Conservation (phyloP, 2,113 vertebrate species). For the Ptilonorhynchus violaceus region DNA sequence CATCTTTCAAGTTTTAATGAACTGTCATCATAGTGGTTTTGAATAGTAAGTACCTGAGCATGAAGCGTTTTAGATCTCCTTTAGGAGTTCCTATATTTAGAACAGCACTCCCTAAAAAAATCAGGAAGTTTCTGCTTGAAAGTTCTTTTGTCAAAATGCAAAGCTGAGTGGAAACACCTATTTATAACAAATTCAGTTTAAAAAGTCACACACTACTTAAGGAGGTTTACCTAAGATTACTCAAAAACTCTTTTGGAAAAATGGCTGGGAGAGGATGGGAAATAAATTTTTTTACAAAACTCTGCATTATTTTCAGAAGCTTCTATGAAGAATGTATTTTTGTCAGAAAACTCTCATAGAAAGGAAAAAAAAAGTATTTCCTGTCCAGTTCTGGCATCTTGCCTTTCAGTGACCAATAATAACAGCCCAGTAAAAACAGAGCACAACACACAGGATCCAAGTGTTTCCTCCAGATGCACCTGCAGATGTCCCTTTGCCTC, state of each 20-base stretch:
- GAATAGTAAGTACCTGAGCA: background rate
- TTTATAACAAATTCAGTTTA: background rate
- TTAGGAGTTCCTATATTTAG: background rate
- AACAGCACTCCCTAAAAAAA: background rate
- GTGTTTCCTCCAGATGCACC: constrained; percentile 61
- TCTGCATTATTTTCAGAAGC: background rate
- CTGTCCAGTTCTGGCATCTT: constrained; percentile 28
- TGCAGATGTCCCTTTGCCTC: background rate
- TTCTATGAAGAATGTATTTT: background rate
- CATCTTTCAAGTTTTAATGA: background rate
- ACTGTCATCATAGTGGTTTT: background rate
- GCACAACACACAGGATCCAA: constrained; percentile 47
- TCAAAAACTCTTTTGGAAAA: background rate
- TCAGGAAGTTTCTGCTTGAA: background rate
- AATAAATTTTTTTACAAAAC: background rate
- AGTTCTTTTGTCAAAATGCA: background rate
- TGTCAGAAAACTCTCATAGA: background rate
- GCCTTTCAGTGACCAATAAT: constrained; percentile 38
- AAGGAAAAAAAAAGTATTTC: background rate
- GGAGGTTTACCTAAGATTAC: background rate
- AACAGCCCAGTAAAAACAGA: constrained; percentile 37
- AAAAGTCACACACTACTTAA: background rate
- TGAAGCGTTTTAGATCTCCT: background rate
- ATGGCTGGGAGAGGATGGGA: background rate
- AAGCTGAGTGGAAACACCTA: background rate